Evolutionary conservation across 2,888 invertebrate genomes (phyloP).

Genomic region (Xestia xanthographa): DNA sequence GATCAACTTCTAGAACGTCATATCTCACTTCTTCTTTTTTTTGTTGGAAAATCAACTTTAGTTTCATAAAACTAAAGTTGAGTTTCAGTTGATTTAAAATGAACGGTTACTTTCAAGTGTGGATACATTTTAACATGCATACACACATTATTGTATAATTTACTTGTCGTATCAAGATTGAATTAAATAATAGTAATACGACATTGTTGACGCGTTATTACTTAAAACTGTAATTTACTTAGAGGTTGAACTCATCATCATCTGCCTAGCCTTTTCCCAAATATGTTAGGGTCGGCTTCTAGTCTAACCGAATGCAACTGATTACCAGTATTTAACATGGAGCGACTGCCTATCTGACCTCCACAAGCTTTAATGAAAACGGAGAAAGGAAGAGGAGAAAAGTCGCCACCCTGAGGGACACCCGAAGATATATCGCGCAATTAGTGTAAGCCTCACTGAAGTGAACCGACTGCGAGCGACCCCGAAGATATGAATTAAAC

Average conservation of each 20-base stretch:
- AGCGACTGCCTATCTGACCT: not conserved
- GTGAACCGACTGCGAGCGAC: no score
- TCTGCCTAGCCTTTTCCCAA: not conserved
- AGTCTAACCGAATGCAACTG: not conserved
- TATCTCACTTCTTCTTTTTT: not conserved
- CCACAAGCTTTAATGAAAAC: not conserved
- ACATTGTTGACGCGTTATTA: conserved; percentile 45
- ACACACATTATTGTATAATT: conserved; percentile 48
- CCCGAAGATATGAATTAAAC: no score
- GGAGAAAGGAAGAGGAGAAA: no score
- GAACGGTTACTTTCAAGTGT: conserved; percentile 51
- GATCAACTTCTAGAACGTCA: conserved; percentile 5
- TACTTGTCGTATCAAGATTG: conserved; percentile 55
- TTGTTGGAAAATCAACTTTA: not conserved
- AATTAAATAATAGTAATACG: conserved; percentile 54
- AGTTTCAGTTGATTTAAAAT: not conserved
- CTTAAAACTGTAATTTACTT: conserved; percentile 23
- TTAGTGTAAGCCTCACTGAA: no score
- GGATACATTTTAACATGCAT: conserved; percentile 29
- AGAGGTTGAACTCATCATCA: not conserved
- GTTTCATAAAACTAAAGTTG: fast-evolving
- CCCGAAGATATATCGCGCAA: no score
- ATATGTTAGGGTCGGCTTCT: not conserved
- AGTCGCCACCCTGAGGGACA: no score
- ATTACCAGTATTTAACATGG: not conserved